Evolutionary conservation across 2,888 invertebrate species (phyloP).

Genomic region (Hydriomena furcata): DNA sequence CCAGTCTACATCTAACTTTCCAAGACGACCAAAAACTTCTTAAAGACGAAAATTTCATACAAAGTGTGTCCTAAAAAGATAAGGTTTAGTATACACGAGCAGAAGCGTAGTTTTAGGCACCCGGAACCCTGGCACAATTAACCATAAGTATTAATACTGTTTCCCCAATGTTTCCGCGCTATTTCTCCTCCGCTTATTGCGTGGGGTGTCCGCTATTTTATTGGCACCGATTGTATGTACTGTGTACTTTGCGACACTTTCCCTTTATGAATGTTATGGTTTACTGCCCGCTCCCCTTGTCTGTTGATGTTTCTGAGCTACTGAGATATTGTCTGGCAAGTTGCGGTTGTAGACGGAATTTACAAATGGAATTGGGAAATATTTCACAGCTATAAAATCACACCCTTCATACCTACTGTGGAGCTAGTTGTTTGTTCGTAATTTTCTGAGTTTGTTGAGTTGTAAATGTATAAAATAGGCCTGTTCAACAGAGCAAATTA

Average conservation of each 20-base stretch:
- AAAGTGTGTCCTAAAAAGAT: no score
- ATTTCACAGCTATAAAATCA: constrained; percentile 18
- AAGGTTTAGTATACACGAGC: constrained; percentile 2
- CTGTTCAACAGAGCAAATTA: no score
- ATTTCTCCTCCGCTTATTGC: constrained; percentile 78
- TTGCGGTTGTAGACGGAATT: constrained; percentile 19
- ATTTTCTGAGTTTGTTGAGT: no score
- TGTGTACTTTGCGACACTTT: constrained; percentile 74
- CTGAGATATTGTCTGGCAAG: constrained; percentile 16
- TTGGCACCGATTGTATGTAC: constrained; percentile 76
- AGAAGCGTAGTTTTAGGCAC: constrained; percentile 60
- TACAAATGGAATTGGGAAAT: constrained; percentile 40
- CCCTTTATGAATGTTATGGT: constrained; percentile 76
- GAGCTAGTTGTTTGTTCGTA: neutral
- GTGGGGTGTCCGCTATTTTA: constrained; percentile 75
- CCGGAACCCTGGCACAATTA: constrained; percentile 67
- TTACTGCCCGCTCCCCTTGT: constrained; percentile 39
- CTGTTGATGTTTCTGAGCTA: constrained; percentile 26
- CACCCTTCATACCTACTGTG: neutral
- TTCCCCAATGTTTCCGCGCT: constrained; percentile 78
- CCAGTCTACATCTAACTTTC: no score
- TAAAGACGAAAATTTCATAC: no score
- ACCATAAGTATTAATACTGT: constrained; percentile 82
- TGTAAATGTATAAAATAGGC: no score
- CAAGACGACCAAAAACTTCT: no score